These are phyloP conservation scores for Triops longicaudatus DNA, from an alignment of 1,140 invertebrate genomes.

Conservation along the genomic window DNA sequence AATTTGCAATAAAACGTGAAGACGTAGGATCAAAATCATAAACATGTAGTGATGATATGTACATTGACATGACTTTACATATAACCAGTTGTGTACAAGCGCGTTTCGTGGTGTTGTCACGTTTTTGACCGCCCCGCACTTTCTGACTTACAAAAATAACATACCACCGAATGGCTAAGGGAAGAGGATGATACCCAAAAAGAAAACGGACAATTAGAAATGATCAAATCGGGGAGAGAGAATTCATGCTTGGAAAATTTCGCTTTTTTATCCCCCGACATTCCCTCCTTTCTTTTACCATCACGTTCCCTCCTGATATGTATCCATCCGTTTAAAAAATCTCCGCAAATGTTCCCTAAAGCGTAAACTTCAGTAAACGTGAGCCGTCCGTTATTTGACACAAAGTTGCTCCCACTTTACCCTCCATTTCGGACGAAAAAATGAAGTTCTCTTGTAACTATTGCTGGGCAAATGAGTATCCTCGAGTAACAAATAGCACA, in stretches of 20 bases:
- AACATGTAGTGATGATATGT: conserved; percentile 15
- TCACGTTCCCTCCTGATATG: not conserved
- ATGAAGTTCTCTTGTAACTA: not conserved
- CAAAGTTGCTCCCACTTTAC: not conserved
- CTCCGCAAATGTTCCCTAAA: not conserved
- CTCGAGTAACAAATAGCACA: not conserved
- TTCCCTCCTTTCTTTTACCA: not conserved
- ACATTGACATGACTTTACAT: conserved; percentile 12
- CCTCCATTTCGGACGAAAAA: not conserved
- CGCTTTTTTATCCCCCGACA: not conserved
- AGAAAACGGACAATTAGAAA: conserved; percentile 8
- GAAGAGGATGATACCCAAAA: not conserved
- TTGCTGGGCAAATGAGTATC: conserved; percentile 11
- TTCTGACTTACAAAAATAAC: conserved; percentile 12
- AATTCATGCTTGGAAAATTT: conserved; percentile 4
- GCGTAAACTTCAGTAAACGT: not conserved
- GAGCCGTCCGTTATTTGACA: not conserved
- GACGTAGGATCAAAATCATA: not conserved
- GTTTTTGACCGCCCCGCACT: not conserved
- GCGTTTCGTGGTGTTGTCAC: not conserved
- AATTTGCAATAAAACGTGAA: too few relatives aligned
- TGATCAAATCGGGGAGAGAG: not conserved
- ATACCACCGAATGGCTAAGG: not conserved
- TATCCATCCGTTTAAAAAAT: not conserved
- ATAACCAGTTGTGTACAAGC: conserved; percentile 4